Base-by-base conservation (phyloP, 1,140 invertebrate genomes). In the Caenorhabditis inopinata region DNA sequence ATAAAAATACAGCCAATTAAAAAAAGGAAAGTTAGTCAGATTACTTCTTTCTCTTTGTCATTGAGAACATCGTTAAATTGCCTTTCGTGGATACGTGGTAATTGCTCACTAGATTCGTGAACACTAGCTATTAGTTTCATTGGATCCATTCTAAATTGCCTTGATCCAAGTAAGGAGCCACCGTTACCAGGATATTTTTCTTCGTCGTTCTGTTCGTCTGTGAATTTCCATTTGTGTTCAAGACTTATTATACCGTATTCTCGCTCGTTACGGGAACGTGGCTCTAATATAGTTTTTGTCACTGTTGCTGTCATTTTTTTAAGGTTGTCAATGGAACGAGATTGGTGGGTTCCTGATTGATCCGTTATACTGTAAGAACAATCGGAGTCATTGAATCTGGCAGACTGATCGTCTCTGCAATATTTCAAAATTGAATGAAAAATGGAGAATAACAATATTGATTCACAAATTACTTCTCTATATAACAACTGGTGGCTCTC, bases 41-140 rank as follows among this genome's bases (percentile, higher is more conserved):
- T 16, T 27, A 42, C 58, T 21, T 68, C 58, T 68, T 16, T 68
- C 21, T 38, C 58, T 38, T 68, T 68, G 1, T 68, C 58, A 21
- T 68, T 68, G 5, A 68, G 58, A 68, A 68, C 32, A 21, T 68
- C 58, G n/a, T 21, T 68, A n/a, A 68, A 68, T 9, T 68, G 58
- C n/a, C 58, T 1, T 21, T 68, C 58, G 11, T 68, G 58, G 23
- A 68, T 68, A 38, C 58, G 58, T 68, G 58, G 58, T 16, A 68
- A n/a, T 68, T 68, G 58, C 25, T 68, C 58, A 42, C 58, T 68
- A 5, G 58, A 68, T n/a, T 68, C 58, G 7, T 32, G 58, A 18
- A 68, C 58, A 68, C 58, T 68, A 12, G 29, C 58, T 68, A 68
- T 68, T 9, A 68, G 18, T 21, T 68, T 68, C 58, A 68, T 68